Percentiles rank a stretch among this genome's conserved stretches.
phyloP scores from a whole-genome alignment of 2,797 vertebrate species.

The Potorous gilbertii region DNA sequence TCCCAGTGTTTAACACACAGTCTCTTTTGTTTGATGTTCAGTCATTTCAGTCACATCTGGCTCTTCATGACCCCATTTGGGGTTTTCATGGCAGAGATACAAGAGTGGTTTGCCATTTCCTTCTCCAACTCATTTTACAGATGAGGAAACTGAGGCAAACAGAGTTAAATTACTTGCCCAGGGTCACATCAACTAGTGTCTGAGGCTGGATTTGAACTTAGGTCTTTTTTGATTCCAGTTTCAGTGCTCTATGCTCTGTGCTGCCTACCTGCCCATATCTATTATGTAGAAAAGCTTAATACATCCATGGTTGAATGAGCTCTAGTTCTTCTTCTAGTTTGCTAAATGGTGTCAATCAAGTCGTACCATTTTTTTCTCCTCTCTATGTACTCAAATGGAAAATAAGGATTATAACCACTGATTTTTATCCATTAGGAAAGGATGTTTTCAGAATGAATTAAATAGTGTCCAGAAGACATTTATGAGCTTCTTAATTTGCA shows the following conservation, averaged over 20 bases:
- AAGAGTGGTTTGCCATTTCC: neutral
- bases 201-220: neutral
- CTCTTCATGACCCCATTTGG: neutral
- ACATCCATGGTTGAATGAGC: neutral
- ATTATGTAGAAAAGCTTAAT: no score
- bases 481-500: neutral
- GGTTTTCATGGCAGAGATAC: neutral
- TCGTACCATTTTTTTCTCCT: neutral
- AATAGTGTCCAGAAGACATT: neutral
- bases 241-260: no score
- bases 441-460: neutral
- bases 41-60: neutral
- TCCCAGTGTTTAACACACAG: neutral
- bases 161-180: neutral
- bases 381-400: neutral
- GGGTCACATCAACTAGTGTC: neutral
- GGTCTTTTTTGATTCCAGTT: neutral
- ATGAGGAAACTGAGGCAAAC: neutral
- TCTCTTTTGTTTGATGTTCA: neutral
- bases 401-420: conserved; percentile 23
- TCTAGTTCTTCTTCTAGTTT: neutral
- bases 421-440: conserved; percentile 30
- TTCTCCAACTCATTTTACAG: neutral
- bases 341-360: neutral
- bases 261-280: neutral